Evolutionary conservation across 2,888 invertebrate species (phyloP), one percentile per base, ranked within the genome.

Genomic region (Ectobius pallidus): DNA sequence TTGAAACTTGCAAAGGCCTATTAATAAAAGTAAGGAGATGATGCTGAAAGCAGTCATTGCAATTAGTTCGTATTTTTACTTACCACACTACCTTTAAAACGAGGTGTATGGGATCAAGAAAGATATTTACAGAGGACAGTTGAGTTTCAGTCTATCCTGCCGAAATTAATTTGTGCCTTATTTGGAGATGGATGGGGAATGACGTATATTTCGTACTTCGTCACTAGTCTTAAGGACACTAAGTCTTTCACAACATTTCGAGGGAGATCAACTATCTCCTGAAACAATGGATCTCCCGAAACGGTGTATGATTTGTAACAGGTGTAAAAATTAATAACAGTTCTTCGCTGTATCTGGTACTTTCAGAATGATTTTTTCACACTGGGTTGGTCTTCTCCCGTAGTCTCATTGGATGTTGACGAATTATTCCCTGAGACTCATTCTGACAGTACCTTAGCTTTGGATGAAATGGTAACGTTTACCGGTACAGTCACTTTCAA

Each of bases 241-340:
- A 6, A 3, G 20, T 14, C 7, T 52, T 25, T 58, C 58, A 30
- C 55, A 25, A 55, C 58, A 30, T 58, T 58, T 58, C 32, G n/a
- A 58, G 58, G n/a, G 58, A 58, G 58, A 58, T 58, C n/a, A n/a
- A n/a, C n/a, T n/a, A n/a, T n/a, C 58, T 58, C 30, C 30, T 16
- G 25, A 52, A 25, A 22, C 52, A 14, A 3, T 3, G 20, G 30
- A 58, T 58, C 58, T 58, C 32, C n/a, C 32, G 58, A 58, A 58
- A 58, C 32, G 55, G 27, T 30, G 30, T 58, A 30, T 4, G 4
- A n/a, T 46, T n/a, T 3, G 46, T 4, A 46, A 46, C 9, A 11
- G 7, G 4, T n/a, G 46, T 11, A 4, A 46, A n/a, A n/a, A 46
- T 46, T 7, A 46, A 11, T 3, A n/a, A 46, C 7, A 6, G 39